These are phyloP conservation scores for Brachyalestes nurse DNA, from an alignment of 2,797 vertebrate species.

Conservation along the genomic window DNA sequence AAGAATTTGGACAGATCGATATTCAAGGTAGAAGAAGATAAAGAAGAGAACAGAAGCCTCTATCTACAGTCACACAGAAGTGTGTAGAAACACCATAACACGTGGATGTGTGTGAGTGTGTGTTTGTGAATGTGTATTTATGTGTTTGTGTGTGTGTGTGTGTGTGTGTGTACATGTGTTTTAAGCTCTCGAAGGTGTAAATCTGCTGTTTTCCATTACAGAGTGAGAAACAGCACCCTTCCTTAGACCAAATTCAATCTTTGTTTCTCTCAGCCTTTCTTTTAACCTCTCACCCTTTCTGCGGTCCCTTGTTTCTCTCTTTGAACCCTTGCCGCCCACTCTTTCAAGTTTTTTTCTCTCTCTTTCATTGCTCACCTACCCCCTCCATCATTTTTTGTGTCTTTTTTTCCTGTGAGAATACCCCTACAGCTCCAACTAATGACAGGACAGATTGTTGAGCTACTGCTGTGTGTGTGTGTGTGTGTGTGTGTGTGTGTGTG, in stretches of 20 bases:
- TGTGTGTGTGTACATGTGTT: no score
- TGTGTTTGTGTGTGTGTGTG: no score
- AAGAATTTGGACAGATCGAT: no score
- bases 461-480: not conserved
- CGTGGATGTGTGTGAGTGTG: slow-evolving; percentile 9
- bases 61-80: not conserved
- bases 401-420: not conserved
- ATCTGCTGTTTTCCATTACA: slow-evolving; percentile 42
- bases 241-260: not conserved
- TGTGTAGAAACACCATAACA: not conserved
- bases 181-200: no score
- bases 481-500: not conserved
- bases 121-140: not conserved
- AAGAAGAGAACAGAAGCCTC: not conserved
- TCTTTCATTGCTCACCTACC: slow-evolving; percentile 22
- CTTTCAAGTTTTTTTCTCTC: slow-evolving; percentile 19
- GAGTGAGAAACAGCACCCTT: slow-evolving; percentile 34
- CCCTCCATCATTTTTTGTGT: not conserved
- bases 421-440: not conserved
- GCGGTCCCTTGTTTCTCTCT: slow-evolving; percentile 39
- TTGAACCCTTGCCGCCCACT: slow-evolving; percentile 29
- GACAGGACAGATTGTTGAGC: not conserved
- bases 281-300: slow-evolving; percentile 44
- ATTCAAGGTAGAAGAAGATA: no score
- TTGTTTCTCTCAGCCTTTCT: slow-evolving; percentile 27